Evolutionary conservation across 2,888 invertebrate species (phyloP).

Genomic region (Latheticus oryzae): DNA sequence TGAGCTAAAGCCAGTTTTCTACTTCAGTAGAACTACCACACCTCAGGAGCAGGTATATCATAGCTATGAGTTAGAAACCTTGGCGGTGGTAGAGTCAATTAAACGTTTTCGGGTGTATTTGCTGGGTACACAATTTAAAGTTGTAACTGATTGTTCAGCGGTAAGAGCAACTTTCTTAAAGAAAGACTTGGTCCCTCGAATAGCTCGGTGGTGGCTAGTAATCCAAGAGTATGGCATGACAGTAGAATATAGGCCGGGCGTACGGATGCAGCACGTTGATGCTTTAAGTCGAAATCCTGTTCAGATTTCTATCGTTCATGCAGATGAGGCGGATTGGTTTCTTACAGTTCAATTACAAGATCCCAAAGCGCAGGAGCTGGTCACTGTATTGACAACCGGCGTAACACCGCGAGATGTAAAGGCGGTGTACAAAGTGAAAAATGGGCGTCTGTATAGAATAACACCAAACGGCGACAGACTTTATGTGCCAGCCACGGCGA

Average conservation of each 20-base stretch:
- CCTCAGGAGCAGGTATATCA: slow-evolving; percentile 31
- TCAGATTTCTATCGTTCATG: slow-evolving; percentile 7
- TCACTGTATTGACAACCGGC: slow-evolving; percentile 7
- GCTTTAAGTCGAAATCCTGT: slow-evolving; percentile 35
- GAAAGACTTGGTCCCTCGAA: slow-evolving; percentile 45
- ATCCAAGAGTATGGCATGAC: slow-evolving; percentile 46
- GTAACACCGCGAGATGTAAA: slow-evolving; percentile 3
- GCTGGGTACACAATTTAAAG: slow-evolving; percentile 42
- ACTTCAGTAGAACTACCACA: no score
- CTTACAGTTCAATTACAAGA: slow-evolving; percentile 47
- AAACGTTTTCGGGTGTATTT: slow-evolving; percentile 45
- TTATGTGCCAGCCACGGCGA: slow-evolving; percentile 48
- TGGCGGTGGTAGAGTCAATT: slow-evolving; percentile 33
- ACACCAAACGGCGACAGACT: slow-evolving; percentile 46
- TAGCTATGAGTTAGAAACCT: slow-evolving; percentile 41
- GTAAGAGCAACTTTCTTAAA: slow-evolving; percentile 44
- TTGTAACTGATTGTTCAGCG: slow-evolving; percentile 48
- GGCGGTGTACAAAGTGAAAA: not conserved
- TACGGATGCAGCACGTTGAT: slow-evolving; percentile 45
- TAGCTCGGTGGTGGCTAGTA: slow-evolving; percentile 46
- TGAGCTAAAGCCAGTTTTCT: slow-evolving; percentile 49
- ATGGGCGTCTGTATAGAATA: slow-evolving; percentile 17
- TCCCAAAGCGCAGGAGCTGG: slow-evolving; percentile 32
- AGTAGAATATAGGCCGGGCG: slow-evolving; percentile 40
- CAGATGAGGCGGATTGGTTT: slow-evolving; percentile 50